Conservation (phyloP, 2,888 invertebrate species). For the Zelleria hepariella region DNA sequence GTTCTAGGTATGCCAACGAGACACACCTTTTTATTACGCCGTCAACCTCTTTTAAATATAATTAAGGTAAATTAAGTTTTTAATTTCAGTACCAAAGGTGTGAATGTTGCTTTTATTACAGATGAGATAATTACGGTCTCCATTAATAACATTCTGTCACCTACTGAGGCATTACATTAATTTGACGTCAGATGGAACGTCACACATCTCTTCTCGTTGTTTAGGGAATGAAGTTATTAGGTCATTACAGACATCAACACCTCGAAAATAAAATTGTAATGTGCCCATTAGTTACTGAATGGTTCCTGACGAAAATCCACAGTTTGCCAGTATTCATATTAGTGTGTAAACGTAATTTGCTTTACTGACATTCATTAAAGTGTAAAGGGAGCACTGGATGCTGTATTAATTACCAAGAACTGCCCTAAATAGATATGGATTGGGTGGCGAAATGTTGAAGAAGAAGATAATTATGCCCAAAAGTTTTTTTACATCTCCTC, state of each 20-base stretch:
- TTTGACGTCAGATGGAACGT: conserved; percentile 19
- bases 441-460: not conserved
- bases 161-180: conserved; percentile 45
- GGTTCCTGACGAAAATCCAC: no score
- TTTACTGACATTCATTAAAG: no score
- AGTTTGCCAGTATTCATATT: no score
- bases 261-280: no score
- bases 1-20: no score
- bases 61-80: not conserved
- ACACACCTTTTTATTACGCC: no score
- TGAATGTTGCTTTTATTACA: not conserved
- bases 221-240: not conserved
- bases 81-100: not conserved
- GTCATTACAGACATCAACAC: not conserved
- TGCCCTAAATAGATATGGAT: no score
- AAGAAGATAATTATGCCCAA: not conserved
- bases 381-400: no score
- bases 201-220: not conserved
- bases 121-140: conserved; percentile 45
- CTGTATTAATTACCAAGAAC: no score
- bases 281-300: no score
- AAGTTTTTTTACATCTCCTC: not conserved
- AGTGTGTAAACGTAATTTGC: no score
- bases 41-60: no score
- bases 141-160: conserved; percentile 50